Base-by-base conservation (phyloP, 2,113 vertebrate species). In the Nasalis larvatus region DNA sequence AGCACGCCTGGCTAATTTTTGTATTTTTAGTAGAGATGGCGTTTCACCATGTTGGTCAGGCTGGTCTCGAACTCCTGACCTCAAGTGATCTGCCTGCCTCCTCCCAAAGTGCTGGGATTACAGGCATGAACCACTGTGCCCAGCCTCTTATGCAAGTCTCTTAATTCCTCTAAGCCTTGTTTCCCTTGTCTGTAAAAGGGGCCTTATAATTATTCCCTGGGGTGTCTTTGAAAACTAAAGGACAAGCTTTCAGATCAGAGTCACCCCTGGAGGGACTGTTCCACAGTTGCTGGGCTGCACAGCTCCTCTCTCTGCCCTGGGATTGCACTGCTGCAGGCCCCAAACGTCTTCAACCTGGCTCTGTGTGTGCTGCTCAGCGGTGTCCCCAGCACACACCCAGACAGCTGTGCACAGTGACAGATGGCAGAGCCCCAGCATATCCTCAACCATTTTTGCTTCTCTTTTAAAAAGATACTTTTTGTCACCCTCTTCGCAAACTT, bases 381-480 rank as follows among this genome's bases (percentile, higher is more conserved):
- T 25, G 17, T 74, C n/a, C 80, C 83, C 10, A 13, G 73, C 23
- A 32, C 85, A 63, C 18, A 0, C 69, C 30, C 80, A 16, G 49
- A 37, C 9, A 85, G 49, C 86, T 86, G 69, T 71, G 60, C 63
- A 80, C 63, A 82, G 45, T 35, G 94, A 82, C 97, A 97, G 94
- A 86, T 95, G 66, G 83, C 83, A 81, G 23, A 54, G 49, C 69
- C 78, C 84, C 74, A 58, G 86, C 85, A 12, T 66, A 88, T 49
- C 40, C 77, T 76, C 40, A 66, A 56, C 82, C 52, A 69, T 77
- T 95, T 94, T 86, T 17, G 32, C 66, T 92, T 81, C 73, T 76
- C 93, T 95, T 95, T 92, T 76, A 73, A 81, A 73, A 81, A 97
- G 96, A 87, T 37, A 84, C 52, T 89, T 95, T 86, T 77, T 47